phyloP scores from a whole-genome alignment of 2,888 invertebrate genomes.

The Eupithecia insigniata region DNA sequence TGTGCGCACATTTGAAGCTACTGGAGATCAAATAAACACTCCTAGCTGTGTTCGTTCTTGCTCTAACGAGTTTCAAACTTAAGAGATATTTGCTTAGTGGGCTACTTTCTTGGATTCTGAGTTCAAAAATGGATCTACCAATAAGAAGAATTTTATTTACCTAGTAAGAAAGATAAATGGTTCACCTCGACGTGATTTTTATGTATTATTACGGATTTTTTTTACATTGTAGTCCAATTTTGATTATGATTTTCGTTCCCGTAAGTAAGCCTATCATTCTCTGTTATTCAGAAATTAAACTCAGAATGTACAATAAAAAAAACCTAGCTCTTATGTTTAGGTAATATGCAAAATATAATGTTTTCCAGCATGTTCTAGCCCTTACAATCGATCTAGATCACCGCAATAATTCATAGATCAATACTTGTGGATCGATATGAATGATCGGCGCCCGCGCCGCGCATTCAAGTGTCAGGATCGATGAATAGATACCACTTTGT shows the following conservation, averaged over 20 bases:
- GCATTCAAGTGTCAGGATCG: constrained; percentile 75
- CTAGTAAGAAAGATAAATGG: neutral
- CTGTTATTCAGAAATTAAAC: no score
- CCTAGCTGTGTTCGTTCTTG: neutral
- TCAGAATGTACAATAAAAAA: neutral
- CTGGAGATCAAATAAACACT: neutral
- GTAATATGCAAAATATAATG: neutral
- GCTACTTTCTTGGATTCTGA: neutral
- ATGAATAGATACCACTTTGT: constrained; percentile 41
- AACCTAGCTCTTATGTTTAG: neutral
- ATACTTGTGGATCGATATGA: constrained; percentile 71
- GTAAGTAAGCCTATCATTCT: no score
- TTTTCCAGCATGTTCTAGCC: neutral
- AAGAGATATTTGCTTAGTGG: no score
- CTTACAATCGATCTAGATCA: constrained; percentile 39
- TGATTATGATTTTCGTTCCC: no score
- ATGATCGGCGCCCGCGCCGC: constrained; percentile 62
- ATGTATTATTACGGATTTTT: no score
- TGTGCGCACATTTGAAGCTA: neutral
- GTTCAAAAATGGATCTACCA: neutral
- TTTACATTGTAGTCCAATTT: neutral
- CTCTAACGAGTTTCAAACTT: neutral
- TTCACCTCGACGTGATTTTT: no score
- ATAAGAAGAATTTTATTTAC: neutral
- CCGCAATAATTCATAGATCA: constrained; percentile 57